Base-by-base conservation (phyloP, 2,888 invertebrate genomes). In the Apodemia duryi region DNA sequence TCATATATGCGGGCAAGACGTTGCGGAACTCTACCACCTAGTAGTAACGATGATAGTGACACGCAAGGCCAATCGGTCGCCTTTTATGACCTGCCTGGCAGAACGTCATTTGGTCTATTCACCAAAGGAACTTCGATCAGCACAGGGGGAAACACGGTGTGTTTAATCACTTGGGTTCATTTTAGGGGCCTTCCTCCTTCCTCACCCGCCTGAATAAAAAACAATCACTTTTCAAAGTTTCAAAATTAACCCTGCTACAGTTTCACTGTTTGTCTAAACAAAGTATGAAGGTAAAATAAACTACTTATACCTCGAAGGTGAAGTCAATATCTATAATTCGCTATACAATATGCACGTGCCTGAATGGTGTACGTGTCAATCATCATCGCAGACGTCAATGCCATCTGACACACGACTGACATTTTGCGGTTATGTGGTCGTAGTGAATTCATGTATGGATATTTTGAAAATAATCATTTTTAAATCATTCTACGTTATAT, bases 381-480 rank as follows among this genome's bases (percentile, higher is more conserved):
- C 77, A 74, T 77, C 70, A 68, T 72, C 70, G 75, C 79, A 77
- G 69, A 79, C 80, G 80, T 77, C 80, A 78, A 77, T 77, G 75
- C 75, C 76, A 75, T 74, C 74, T 76, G 77, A 75, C 75, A 74
- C 74, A 73, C 68, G 69, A 64, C 62, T 41, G 52, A 54, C 43
- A 41, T 29, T 46, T 57, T 66, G 68, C 35, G 67, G 67, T 68
- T 62, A 28, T 41, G 32, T 63, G 57, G 62, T 11, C 29, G 41
- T 43, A 62, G 63, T 51, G 66, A 49, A 66, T 63, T 54, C 61
- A 65, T 54, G 66, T 67, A 68, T 61, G 63, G 57, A 62, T 28
- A 60, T 46, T 43, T 35, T 28, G 21, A 51, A 49, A 32, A 32
- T n/a, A 32, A n/a, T 49, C 3, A 51, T 21, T 46, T 46, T 46